A percentile compares a stretch with the other conserved stretches of the same genome.
phyloP scores from a whole-genome alignment of 2,113 vertebrate species.

The Leptodactylus fuscus region DNA sequence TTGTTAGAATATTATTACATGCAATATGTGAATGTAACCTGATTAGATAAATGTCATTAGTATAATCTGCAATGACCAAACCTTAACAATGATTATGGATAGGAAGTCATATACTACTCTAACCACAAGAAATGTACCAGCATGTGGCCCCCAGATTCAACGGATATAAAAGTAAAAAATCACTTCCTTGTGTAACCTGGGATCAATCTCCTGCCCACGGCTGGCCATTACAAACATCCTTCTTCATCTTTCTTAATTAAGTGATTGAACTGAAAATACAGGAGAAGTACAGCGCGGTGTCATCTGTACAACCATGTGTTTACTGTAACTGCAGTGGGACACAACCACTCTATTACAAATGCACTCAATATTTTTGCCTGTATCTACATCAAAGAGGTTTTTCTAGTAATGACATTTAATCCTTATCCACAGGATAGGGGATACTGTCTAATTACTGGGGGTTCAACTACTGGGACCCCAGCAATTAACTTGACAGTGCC shows the following conservation, averaged over 20 bases:
- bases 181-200: constrained; percentile 14
- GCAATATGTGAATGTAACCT: not conserved
- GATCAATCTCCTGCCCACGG: constrained; percentile 22
- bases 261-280: not conserved
- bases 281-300: not conserved
- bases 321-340: no score
- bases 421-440: no score
- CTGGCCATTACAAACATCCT: constrained; percentile 15
- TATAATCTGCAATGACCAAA: not conserved
- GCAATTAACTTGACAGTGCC: no score
- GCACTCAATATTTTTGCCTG: no score
- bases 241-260: constrained; percentile 9
- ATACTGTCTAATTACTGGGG: no score
- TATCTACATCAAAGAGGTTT: no score
- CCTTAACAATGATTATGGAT: not conserved
- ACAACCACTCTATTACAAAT: no score
- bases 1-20: not conserved
- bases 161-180: constrained; percentile 23
- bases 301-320: not conserved
- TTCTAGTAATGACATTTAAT: no score
- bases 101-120: not conserved
- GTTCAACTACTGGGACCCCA: no score
- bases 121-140: not conserved
- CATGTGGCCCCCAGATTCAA: constrained; percentile 32
- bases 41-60: not conserved